Base-by-base conservation (phyloP, 2,113 vertebrate genomes). In the Rhinolophus ferrumequinum region DNA sequence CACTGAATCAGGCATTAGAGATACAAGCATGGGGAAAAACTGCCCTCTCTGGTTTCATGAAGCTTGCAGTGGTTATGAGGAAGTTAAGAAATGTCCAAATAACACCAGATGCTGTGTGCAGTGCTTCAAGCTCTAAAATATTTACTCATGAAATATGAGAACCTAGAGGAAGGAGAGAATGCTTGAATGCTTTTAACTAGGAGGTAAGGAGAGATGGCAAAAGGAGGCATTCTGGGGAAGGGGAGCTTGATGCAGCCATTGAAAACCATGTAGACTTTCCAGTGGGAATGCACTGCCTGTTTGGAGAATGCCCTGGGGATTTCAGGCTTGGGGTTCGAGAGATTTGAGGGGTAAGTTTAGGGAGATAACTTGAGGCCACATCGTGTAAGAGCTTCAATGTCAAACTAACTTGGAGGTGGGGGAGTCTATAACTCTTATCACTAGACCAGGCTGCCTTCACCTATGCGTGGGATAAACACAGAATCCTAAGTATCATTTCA, bases 21-120 rank as follows among this genome's bases (percentile, higher is more conserved):
- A 88, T 9, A 76, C 0, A 62, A 67, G 30, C 24, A 41, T 26
- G 60, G 24, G 91, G n/a, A 67, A 91, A 93, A 82, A 62, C 26
- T 72, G 4, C 21, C 22, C 8, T 73, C 16, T 85, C 5, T 90
- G 66, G 50, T 28, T 95, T 95, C 56, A 50, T 4, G 62, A 88
- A 79, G n/a, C 35, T 93, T 87, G 50, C 73, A 64, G 54, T 18
- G 50, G 12, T 93, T 15, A 70, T 16, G 21, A 90, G 13, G 6
- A 93, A 93, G 73, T 92, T 91, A 77, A 86, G 66, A 85, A 72
- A 87, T 92, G 44, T 13, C 35, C 58, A 28, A 67, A 35, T 64
- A 73, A 56, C 47, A 56, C 13, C 8, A 24, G 64, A 10, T 24
- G 16, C 33, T 87, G 6, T 52, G 19, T 50, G 66, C 13, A 72